phyloP scores from a whole-genome alignment of 1,140 invertebrate species.

The Druon quercuslanigerum region DNA sequence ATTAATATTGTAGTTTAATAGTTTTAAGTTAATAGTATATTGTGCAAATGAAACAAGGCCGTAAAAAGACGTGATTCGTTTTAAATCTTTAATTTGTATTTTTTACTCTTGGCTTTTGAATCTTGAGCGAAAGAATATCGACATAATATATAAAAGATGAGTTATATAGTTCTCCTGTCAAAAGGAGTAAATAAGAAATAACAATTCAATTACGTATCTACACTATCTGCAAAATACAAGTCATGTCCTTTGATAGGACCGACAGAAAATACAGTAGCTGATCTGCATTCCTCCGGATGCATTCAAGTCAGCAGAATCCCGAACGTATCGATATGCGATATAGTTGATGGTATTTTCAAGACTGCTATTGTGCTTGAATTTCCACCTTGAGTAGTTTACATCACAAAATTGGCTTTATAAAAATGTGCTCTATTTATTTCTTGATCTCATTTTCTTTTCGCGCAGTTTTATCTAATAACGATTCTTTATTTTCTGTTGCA shows the following conservation, averaged over 20 bases:
- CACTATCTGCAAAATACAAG: background rate
- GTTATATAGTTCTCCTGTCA: background rate
- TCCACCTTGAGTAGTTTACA: background rate
- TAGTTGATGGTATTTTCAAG: background rate
- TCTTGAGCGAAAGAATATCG: no score
- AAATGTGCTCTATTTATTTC: background rate
- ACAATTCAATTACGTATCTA: background rate
- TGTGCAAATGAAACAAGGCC: no score
- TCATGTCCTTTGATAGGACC: background rate
- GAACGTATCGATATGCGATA: background rate
- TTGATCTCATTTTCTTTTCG: background rate
- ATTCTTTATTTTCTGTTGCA: constrained; percentile 63
- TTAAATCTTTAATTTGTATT: no score
- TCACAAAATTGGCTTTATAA: background rate
- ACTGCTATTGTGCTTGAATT: background rate
- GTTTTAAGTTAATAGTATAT: no score
- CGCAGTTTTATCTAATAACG: background rate
- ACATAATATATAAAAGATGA: no score
- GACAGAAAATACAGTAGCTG: background rate
- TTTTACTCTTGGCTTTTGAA: no score
- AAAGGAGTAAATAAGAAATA: background rate
- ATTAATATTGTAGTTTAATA: no score
- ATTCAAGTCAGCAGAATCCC: background rate
- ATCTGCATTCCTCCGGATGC: constrained; percentile 16
- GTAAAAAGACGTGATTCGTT: no score